Base-by-base conservation (phyloP, 1,140 invertebrate genomes). In the Tigriopus japonicus region DNA sequence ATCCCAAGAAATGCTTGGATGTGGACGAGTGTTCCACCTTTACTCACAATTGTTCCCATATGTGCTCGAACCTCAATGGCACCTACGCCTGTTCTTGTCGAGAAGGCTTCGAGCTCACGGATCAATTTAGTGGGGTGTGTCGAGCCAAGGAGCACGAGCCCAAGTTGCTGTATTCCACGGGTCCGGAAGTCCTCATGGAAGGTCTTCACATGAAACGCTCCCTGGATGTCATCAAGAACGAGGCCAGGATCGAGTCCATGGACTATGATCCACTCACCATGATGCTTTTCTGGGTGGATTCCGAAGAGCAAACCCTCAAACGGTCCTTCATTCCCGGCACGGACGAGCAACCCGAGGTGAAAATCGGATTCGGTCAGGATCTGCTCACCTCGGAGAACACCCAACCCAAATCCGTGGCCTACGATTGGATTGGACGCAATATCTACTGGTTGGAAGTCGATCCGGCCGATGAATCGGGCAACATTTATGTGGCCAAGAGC, bases 201-300 rank as follows among this genome's bases (percentile, higher is more conserved):
- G 41, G 24, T 13, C 66, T 82, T 1, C 76, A 79, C 35, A 77
- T 78, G 58, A 78, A 76, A 24, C 79, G 83, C 43, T 81, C 85
- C 66, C 71, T 83, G 35, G 81, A 84, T 62, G 79, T 95, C 1
- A 81, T 92, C 13, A 74, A 75, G 0, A 80, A 86, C 5, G 86
- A 92, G 69, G 87, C 86, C 67, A 77, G 87, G 35, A 84, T 95
- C 49, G 82, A 88, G 66, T 83, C 87, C 0, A 70, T 97, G 35
- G 92, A 96, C 71, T 89, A 88, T 67, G 85, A 80, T 66, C 83
- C 84, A 0, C 77, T 76, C 42, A 72, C 76, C 42, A 82, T 89
- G 69, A 87, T 92, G 64, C 71, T 95, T 35, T 95, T 89, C 71
- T 96, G 91, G 89, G 86, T 88, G 0, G 91, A 96, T 68, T 83